These are phyloP conservation scores for Epinephelus malabaricus DNA, from an alignment of 2,797 vertebrate species.

Conservation along the genomic window DNA sequence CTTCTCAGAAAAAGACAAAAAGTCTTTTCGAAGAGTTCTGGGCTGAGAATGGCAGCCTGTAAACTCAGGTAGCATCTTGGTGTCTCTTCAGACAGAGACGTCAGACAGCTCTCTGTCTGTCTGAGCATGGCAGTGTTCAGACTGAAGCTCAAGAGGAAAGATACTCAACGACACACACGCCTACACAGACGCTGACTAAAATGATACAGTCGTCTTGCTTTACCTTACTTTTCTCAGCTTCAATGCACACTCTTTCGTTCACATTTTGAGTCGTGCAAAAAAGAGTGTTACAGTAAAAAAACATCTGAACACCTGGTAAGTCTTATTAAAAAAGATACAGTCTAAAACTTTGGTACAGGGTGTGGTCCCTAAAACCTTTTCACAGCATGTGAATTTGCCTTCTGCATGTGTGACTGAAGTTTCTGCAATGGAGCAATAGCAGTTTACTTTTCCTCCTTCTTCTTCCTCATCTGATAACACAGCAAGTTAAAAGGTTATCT, in stretches of 20 bases:
- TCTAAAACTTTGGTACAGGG: neutral
- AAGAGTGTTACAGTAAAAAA: neutral
- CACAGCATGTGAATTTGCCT: neutral
- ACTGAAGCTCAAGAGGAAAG: constrained; percentile 38
- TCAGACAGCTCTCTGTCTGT: constrained; percentile 46
- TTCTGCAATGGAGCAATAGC: neutral
- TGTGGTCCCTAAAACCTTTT: neutral
- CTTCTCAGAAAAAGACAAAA: constrained; percentile 25
- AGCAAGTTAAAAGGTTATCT: constrained; percentile 36
- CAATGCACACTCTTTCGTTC: constrained; percentile 1
- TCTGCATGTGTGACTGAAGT: neutral
- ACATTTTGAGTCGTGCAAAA: constrained; percentile 1
- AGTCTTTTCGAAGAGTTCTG: constrained; percentile 40
- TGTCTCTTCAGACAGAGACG: constrained; percentile 56
- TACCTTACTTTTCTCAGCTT: constrained; percentile 8
- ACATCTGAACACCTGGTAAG: neutral
- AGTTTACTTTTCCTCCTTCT: neutral
- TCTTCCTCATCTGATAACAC: constrained; percentile 33
- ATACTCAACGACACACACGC: constrained; percentile 3
- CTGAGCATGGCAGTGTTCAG: constrained; percentile 11
- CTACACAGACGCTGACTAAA: constrained; percentile 6
- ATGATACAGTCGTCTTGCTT: neutral
- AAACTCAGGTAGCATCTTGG: constrained; percentile 46
- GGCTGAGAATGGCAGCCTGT: constrained; percentile 27
- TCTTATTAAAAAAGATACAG: too few relatives aligned